Conservation (phyloP, 2,888 invertebrate genomes). For the Drosophila demipolita region DNA sequence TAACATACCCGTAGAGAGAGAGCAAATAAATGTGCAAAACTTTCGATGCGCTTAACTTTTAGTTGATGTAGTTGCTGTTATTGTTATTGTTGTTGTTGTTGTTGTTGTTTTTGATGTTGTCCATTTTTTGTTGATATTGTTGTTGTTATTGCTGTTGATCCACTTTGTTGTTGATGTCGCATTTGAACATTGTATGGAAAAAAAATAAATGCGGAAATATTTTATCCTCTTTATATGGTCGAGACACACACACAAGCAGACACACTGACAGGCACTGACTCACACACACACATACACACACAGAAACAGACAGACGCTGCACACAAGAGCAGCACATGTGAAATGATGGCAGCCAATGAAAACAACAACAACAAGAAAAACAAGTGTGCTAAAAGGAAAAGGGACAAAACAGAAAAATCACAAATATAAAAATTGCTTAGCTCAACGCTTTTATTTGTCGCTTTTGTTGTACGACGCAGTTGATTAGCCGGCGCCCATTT, state of each 20-base stretch:
- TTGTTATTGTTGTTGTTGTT: slow-evolving; percentile 33
- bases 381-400: slow-evolving; percentile 6
- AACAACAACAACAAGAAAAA: slow-evolving; percentile 33
- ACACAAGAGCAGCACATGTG: slow-evolving; percentile 21
- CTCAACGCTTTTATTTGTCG: slow-evolving; percentile 42
- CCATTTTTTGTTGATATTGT: slow-evolving; percentile 38
- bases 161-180: slow-evolving; percentile 51
- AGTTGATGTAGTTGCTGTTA: slow-evolving; percentile 37
- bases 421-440: slow-evolving; percentile 51
- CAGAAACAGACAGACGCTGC: slow-evolving; percentile 32
- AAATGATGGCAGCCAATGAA: slow-evolving; percentile 44
- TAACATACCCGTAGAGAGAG: slow-evolving; percentile 63
- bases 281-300: slow-evolving; percentile 3
- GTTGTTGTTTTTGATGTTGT: slow-evolving; percentile 37
- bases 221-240: slow-evolving; percentile 73
- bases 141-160: slow-evolving; percentile 46
- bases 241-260: slow-evolving; percentile 16
- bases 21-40: slow-evolving; percentile 42
- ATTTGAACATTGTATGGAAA: slow-evolving; percentile 26
- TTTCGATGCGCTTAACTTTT: slow-evolving; percentile 51
- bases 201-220: slow-evolving; percentile 76
- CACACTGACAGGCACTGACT: neutral
- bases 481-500: slow-evolving; percentile 57
- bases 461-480: slow-evolving; percentile 35
- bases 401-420: slow-evolving; percentile 18